Percentiles rank a stretch among this genome's conserved stretches.
phyloP scores from a whole-genome alignment of 2,113 vertebrate species.

The Pangasianodon gigas region DNA sequence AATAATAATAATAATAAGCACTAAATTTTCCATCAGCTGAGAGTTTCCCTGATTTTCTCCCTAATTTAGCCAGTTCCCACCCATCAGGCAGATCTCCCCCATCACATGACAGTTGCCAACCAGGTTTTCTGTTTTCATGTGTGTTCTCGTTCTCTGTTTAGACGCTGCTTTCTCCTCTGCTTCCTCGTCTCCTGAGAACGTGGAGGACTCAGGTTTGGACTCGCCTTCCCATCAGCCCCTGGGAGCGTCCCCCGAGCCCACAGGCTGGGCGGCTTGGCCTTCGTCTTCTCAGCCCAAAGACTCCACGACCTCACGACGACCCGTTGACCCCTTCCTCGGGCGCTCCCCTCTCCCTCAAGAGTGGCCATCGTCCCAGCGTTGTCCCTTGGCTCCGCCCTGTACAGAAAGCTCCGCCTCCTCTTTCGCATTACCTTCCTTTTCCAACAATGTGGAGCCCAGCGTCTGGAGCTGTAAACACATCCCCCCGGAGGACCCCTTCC shows the following conservation, averaged over 20 bases:
- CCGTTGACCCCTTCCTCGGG: slow-evolving; percentile 68
- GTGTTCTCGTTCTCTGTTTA: background rate
- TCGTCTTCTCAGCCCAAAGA: slow-evolving; percentile 69
- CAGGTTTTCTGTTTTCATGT: background rate
- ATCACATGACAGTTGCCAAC: background rate
- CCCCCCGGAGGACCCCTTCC: slow-evolving; percentile 71
- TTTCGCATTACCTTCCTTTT: slow-evolving; percentile 67
- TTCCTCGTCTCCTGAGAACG: slow-evolving; percentile 90
- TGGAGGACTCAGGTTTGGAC: slow-evolving; percentile 90
- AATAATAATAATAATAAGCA: background rate
- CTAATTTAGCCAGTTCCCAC: too few species aligned
- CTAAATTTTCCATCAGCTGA: background rate
- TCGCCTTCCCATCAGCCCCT: slow-evolving; percentile 84
- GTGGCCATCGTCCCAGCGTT: slow-evolving; percentile 54
- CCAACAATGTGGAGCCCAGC: slow-evolving; percentile 63
- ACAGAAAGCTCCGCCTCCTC: slow-evolving; percentile 53
- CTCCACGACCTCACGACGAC: slow-evolving; percentile 52
- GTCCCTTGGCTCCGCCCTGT: slow-evolving; percentile 54
- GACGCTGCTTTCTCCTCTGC: slow-evolving; percentile 85
- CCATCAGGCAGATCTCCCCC: too few species aligned
- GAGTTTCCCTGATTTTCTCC: background rate
- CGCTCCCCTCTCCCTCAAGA: slow-evolving; percentile 55
- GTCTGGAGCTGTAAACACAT: slow-evolving; percentile 77
- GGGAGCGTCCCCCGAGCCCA: slow-evolving; percentile 83
- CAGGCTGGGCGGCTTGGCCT: slow-evolving; percentile 83